Base-by-base conservation (phyloP, 2,797 vertebrate species). In the Enteromius unitaeniatus region DNA sequence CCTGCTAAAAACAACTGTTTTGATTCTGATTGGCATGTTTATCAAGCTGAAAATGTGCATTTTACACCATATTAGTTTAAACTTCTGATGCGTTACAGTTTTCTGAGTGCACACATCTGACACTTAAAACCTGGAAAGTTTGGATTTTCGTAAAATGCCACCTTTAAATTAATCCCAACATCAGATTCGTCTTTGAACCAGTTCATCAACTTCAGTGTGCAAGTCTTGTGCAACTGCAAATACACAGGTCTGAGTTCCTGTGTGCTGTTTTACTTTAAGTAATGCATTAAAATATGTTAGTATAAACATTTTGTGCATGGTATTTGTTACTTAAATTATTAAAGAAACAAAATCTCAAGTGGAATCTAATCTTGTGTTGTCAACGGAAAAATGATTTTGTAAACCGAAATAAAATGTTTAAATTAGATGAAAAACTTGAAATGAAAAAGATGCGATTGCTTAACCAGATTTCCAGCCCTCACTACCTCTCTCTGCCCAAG, bases 401-500 rank as follows among this genome's bases (percentile, higher is more conserved):
- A 26, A 13, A 60, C 1, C 6, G 1, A 60, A 23, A 3, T 42
- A 68, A 42, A 14, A 42, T 68, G 4, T n/a, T 13, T 40, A n/a
- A 13, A 42, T 69, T 42, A 68, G 37, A 42, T 42, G 0, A 69
- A 42, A 69, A 23, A 69, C 11, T 6, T n/a, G 6, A 37, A 6
- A 23, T 6, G 4, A 26, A 28, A 14, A 40, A 9, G 42, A 45
- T 45, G 42, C 3, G 42, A 45, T 13, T 45, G 42, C 42, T 45
- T 45, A 68, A 67, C 31, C 65, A 13, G 34, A 68, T 68, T 42
- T 68, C 77, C 82, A 85, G 81, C 83, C 79, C 85, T 72, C 72
- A 83, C 74, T 74, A 55, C 68, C 84, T 82, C 31, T 82, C 45
- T 58, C 79, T 47, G 78, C 58, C 82, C 70, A 78, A 69, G 84